phyloP scores from a whole-genome alignment of 2,113 vertebrate species.

The Nesogale talazaci region DNA sequence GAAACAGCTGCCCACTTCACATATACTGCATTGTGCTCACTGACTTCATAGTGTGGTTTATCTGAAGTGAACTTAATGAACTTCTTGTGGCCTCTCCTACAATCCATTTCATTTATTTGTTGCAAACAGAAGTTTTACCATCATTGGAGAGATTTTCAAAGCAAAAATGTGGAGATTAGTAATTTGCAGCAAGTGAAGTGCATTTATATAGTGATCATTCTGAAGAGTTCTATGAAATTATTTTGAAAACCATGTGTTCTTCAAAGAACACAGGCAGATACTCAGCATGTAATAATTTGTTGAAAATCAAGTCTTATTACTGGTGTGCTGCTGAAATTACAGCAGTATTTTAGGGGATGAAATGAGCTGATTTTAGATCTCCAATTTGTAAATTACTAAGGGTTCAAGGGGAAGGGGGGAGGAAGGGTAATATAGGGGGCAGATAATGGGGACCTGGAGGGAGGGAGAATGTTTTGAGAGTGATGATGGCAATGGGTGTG shows the following conservation, averaged over 20 bases:
- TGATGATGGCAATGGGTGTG: no score
- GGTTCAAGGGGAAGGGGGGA: no score
- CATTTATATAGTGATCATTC: slow-evolving; percentile 48
- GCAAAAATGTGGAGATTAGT: not conserved
- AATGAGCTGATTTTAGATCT: slow-evolving; percentile 11
- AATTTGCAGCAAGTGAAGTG: slow-evolving; percentile 37
- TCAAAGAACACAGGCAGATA: not conserved
- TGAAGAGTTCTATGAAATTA: slow-evolving; percentile 24
- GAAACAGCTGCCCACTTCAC: slow-evolving; percentile 31
- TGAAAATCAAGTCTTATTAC: slow-evolving; percentile 36
- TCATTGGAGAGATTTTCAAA: not conserved
- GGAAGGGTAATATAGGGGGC: no score
- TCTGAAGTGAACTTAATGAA: slow-evolving; percentile 4
- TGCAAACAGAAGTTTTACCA: not conserved
- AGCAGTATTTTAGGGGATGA: not conserved
- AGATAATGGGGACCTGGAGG: no score
- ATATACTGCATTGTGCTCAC: not conserved
- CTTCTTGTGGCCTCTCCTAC: not conserved
- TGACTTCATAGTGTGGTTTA: not conserved
- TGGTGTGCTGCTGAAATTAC: not conserved
- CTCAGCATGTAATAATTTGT: slow-evolving; percentile 22
- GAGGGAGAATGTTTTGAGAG: no score
- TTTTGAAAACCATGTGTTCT: slow-evolving; percentile 42
- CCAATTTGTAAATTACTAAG: no score
- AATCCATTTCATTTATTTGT: slow-evolving; percentile 40